Evolutionary conservation across 1,140 invertebrate genomes (phyloP).

Genomic region (Babylonia areolata): DNA sequence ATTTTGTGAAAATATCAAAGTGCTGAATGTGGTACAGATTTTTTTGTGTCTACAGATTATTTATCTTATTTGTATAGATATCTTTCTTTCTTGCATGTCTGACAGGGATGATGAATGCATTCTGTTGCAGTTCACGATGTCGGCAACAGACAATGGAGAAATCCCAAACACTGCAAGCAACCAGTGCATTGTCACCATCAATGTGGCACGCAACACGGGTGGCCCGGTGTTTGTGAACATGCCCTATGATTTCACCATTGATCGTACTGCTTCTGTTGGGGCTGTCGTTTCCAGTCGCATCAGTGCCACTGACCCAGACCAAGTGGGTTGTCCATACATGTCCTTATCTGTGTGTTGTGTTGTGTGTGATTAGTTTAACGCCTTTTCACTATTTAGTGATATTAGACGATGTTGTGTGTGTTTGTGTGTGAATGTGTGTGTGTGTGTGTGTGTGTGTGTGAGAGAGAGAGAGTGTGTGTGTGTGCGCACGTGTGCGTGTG

Average conservation of each 20-base stretch:
- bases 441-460: slow-evolving; percentile 25
- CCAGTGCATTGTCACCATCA: slow-evolving; percentile 85
- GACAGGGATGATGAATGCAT: no score
- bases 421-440: slow-evolving; percentile 16
- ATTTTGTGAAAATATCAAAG: no score
- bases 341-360: background rate
- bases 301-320: slow-evolving; percentile 48
- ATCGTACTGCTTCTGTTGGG: slow-evolving; percentile 40
- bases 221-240: slow-evolving; percentile 71
- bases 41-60: no score
- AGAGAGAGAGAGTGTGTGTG: background rate
- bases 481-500: background rate
- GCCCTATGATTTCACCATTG: slow-evolving; percentile 70
- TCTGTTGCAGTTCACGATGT: slow-evolving; percentile 57
- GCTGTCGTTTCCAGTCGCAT: slow-evolving; percentile 37
- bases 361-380: no score
- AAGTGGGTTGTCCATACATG: slow-evolving; percentile 24
- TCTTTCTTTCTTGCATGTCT: background rate
- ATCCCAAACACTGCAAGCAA: slow-evolving; percentile 41
- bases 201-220: slow-evolving; percentile 85
- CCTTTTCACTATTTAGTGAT: no score
- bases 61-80: no score
- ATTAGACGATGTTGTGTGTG: no score
- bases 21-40: no score
- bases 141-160: slow-evolving; percentile 60